Evolutionary conservation across 2,888 invertebrate genomes (phyloP).

Genomic region (Euplexia lucipara): DNA sequence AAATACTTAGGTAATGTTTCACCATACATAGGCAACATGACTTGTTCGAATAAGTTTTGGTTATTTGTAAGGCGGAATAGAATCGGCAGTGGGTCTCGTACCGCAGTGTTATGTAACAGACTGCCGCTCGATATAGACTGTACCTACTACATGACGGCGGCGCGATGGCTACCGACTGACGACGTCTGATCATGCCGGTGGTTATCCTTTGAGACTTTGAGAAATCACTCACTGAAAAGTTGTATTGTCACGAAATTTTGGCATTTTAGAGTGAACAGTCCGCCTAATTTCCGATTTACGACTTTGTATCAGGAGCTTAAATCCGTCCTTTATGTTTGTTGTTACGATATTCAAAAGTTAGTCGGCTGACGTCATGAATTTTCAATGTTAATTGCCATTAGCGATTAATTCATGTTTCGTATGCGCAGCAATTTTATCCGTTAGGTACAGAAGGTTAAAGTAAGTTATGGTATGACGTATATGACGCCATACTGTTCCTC

Average conservation of each 20-base stretch:
- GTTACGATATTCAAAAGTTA: slow-evolving; percentile 10
- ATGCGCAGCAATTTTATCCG: slow-evolving; percentile 33
- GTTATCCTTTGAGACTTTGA: slow-evolving; percentile 65
- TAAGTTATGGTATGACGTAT: slow-evolving; percentile 4
- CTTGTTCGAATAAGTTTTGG: slow-evolving; percentile 64
- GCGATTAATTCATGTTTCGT: slow-evolving; percentile 31
- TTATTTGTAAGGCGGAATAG: slow-evolving; percentile 73
- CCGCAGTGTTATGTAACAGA: slow-evolving; percentile 88
- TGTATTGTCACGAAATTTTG: slow-evolving; percentile 57
- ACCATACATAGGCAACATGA: slow-evolving; percentile 30
- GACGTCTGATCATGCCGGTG: slow-evolving; percentile 71
- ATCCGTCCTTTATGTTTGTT: slow-evolving; percentile 11
- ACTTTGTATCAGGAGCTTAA: slow-evolving; percentile 16
- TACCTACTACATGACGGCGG: slow-evolving; percentile 72
- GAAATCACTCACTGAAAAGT: slow-evolving; percentile 73
- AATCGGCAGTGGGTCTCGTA: slow-evolving; percentile 77
- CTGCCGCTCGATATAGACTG: slow-evolving; percentile 83
- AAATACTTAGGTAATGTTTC: slow-evolving; percentile 20
- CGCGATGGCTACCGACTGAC: slow-evolving; percentile 72
- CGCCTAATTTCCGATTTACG: slow-evolving; percentile 35
- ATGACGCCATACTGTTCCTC: background rate
- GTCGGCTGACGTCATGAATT: slow-evolving; percentile 23
- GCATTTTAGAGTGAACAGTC: slow-evolving; percentile 17
- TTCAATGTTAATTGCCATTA: slow-evolving; percentile 33
- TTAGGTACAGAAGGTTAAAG: slow-evolving; percentile 1